Evolutionary conservation across 2,888 invertebrate species (phyloP).

Genomic region (Drosophila mercatorum): DNA sequence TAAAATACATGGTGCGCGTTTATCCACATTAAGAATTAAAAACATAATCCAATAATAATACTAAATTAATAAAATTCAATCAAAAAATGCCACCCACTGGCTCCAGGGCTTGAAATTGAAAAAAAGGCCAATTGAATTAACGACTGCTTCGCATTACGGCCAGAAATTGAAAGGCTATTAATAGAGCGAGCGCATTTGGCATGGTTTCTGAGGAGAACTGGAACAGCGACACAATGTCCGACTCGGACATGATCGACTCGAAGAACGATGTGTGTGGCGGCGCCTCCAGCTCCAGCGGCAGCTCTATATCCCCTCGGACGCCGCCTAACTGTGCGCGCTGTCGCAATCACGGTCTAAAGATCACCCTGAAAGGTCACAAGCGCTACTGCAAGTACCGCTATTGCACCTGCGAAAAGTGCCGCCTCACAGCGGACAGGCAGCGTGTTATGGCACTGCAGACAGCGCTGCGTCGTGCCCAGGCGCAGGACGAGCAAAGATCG

Average conservation of each 20-base stretch:
- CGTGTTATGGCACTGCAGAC: slow-evolving; percentile 95
- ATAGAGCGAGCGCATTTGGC: slow-evolving; percentile 37
- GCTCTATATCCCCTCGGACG: slow-evolving; percentile 89
- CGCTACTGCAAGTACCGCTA: slow-evolving; percentile 94
- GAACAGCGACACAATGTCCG: slow-evolving; percentile 85
- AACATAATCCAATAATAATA: not conserved
- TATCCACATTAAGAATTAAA: not conserved
- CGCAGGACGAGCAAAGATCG: slow-evolving; percentile 91
- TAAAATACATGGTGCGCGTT: not conserved
- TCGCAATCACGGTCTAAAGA: slow-evolving; percentile 95
- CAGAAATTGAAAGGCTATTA: not conserved
- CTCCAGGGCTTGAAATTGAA: slow-evolving; percentile 1
- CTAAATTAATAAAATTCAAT: not conserved
- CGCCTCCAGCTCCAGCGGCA: slow-evolving; percentile 86
- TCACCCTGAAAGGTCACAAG: slow-evolving; percentile 96
- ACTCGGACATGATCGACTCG: slow-evolving; percentile 86
- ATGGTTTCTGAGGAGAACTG: slow-evolving; percentile 84
- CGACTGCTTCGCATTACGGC: not conserved
- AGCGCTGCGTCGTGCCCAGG: slow-evolving; percentile 92
- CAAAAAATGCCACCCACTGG: slow-evolving; percentile 1
- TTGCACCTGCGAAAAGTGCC: slow-evolving; percentile 94
- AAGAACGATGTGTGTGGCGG: slow-evolving; percentile 85
- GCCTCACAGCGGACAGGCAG: slow-evolving; percentile 93
- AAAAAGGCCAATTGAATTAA: slow-evolving; percentile 4
- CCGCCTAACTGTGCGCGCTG: slow-evolving; percentile 97